Percentiles rank a stretch among this genome's conserved stretches.
These are phyloP conservation scores for Argentina silus DNA, from an alignment of 2,797 vertebrate genomes.

Conservation along the genomic window DNA sequence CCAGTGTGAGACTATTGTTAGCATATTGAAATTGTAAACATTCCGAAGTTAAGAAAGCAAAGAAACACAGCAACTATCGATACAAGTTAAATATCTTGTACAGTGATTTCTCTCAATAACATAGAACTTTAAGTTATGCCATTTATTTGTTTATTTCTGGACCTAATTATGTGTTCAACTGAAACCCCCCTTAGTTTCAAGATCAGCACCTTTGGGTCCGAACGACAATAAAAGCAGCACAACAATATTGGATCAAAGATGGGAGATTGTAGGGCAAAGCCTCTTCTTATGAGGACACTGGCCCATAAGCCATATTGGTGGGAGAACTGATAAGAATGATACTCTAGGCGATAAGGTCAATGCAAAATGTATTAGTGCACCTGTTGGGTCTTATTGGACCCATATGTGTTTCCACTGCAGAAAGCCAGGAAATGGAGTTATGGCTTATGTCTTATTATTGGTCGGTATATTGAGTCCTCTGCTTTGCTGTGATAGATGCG, in stretches of 20 bases:
- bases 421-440: conserved; percentile 45
- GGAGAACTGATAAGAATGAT: conserved; percentile 48
- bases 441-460: conserved; percentile 52
- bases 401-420: conserved; percentile 44
- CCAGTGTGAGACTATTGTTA: no score
- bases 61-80: no score
- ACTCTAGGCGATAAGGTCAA: conserved; percentile 48
- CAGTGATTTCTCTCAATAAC: no score
- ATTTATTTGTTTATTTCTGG: not conserved
- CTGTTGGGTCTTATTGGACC: conserved; percentile 50
- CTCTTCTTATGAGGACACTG: conserved; percentile 39
- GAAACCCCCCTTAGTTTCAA: conserved; percentile 33
- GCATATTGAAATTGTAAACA: not conserved
- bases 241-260: conserved; percentile 58
- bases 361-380: conserved; percentile 68
- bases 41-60: not conserved
- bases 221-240: conserved; percentile 51
- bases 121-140: no score
- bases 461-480: conserved; percentile 37
- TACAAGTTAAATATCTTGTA: no score
- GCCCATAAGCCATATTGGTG: conserved; percentile 46
- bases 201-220: conserved; percentile 51
- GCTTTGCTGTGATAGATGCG: conserved; percentile 30
- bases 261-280: conserved; percentile 43
- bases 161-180: no score